These are phyloP conservation scores for Mionectes macconnelli DNA, from an alignment of 2,113 vertebrate species.

Conservation along the genomic window DNA sequence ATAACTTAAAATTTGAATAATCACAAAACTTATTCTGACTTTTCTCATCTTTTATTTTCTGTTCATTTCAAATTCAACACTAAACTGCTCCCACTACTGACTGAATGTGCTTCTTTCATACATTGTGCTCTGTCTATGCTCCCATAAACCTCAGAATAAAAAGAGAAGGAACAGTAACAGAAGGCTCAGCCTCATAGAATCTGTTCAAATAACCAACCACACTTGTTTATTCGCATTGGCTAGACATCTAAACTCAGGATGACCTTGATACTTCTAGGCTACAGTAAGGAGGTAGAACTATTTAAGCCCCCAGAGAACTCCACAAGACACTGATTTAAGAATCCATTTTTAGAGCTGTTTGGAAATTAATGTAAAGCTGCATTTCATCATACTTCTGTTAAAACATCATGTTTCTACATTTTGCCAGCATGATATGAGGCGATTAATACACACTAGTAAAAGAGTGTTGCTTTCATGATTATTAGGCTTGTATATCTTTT, in stretches of 20 bases:
- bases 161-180: background rate
- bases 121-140: background rate
- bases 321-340: background rate
- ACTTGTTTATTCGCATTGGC: background rate
- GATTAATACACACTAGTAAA: constrained; percentile 4
- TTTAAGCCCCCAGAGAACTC: background rate
- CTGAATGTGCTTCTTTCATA: background rate
- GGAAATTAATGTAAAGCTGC: constrained; percentile 27
- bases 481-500: constrained; percentile 27
- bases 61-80: background rate
- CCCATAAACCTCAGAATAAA: background rate
- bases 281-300: background rate
- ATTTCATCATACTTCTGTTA: constrained; percentile 9
- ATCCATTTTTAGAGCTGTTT: background rate
- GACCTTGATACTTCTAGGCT: background rate
- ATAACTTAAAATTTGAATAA: constrained; percentile 5
- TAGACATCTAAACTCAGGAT: background rate
- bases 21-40: background rate
- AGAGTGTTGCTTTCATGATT: constrained; percentile 30
- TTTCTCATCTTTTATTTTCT: background rate
- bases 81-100: background rate
- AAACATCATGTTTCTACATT: background rate
- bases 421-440: background rate
- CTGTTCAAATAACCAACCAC: background rate
- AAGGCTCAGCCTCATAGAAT: background rate